Evolutionary conservation across 2,113 vertebrate genomes (phyloP).

Genomic region (Clarias magur): DNA sequence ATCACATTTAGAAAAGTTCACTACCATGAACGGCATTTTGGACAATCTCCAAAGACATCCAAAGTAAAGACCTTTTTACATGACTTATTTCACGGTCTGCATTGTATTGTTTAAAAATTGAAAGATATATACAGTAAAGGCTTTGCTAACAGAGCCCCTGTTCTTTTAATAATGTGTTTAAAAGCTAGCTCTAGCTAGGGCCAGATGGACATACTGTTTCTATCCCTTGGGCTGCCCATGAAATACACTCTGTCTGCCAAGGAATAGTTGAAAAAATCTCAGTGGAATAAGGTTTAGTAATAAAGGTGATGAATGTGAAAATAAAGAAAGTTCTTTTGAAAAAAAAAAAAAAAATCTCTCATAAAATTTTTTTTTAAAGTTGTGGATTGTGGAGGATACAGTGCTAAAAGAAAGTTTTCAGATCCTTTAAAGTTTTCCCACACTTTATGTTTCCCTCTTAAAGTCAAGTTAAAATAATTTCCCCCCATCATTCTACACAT

Average conservation of each 20-base stretch:
- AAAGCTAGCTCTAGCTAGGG: neutral
- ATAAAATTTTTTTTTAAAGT: no score
- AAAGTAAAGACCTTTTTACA: neutral
- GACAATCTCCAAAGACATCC: neutral
- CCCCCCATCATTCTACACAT: no score
- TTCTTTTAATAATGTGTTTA: neutral
- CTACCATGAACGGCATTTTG: neutral
- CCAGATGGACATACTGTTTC: neutral
- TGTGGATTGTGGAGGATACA: neutral
- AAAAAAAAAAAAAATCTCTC: neutral
- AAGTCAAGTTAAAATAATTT: no score
- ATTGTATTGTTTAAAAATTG: neutral
- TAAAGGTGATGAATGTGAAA: neutral
- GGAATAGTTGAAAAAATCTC: neutral
- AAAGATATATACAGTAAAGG: neutral
- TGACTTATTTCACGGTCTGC: neutral
- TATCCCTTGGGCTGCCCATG: neutral
- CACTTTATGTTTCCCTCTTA: no score
- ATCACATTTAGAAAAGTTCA: neutral
- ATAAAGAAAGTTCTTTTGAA: neutral
- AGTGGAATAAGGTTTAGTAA: neutral
- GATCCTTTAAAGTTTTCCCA: no score
- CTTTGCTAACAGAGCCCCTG: neutral
- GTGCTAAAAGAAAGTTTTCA: no score
- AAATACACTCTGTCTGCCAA: neutral